These are phyloP conservation scores for Serinus canaria DNA, from an alignment of 2,113 vertebrate species.

Conservation along the genomic window DNA sequence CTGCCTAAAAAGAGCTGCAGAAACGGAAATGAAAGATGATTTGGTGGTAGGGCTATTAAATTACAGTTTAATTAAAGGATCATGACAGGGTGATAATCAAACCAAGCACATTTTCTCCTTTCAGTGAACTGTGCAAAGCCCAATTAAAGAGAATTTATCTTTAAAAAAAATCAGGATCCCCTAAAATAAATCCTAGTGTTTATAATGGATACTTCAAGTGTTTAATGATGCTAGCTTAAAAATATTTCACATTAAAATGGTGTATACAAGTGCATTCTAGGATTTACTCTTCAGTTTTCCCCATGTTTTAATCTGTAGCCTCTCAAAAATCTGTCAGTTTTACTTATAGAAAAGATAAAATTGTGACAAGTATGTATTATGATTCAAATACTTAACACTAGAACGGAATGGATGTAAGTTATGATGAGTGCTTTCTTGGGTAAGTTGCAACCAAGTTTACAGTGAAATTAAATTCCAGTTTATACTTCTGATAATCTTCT, in stretches of 20 bases:
- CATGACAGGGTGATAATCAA: fast-evolving
- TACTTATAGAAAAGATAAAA: background rate
- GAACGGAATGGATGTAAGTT: background rate
- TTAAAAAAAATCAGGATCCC: background rate
- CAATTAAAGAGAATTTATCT: background rate
- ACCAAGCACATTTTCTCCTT: background rate
- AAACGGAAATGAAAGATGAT: background rate
- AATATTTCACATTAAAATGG: background rate
- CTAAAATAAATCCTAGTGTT: background rate
- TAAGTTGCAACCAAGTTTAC: background rate
- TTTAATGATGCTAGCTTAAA: background rate
- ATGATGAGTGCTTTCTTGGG: background rate
- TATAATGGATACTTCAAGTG: background rate
- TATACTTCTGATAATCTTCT: background rate
- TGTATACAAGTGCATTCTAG: background rate
- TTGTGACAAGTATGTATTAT: background rate
- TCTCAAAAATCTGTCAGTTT: background rate
- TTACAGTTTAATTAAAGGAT: background rate
- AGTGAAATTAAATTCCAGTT: background rate
- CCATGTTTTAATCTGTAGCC: background rate
- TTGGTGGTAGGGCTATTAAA: background rate
- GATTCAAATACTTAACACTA: background rate
- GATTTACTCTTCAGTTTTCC: fast-evolving
- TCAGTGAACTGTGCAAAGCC: background rate
- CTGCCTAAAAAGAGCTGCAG: background rate